phyloP scores from a whole-genome alignment of 2,888 invertebrate genomes.

The Buathra laborator region DNA sequence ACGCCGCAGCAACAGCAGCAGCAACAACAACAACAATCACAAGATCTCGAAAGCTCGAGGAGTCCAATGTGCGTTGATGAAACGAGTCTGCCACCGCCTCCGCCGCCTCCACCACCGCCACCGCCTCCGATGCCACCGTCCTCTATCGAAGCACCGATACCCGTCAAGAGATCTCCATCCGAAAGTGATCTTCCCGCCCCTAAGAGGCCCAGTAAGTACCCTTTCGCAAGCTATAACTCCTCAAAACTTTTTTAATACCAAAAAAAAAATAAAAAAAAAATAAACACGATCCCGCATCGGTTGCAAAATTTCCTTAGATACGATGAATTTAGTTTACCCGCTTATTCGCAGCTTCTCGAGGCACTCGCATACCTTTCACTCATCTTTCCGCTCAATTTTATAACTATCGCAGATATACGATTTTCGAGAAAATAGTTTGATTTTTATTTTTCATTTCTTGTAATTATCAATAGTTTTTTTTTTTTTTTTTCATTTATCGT shows the following conservation, averaged over 20 bases:
- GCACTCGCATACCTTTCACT: constrained; percentile 39
- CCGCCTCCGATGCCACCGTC: constrained; percentile 78
- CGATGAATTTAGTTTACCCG: constrained; percentile 18
- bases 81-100: constrained; percentile 79
- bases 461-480: too few relatives aligned
- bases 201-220: constrained; percentile 92
- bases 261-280: neutral
- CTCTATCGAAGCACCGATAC: constrained; percentile 84
- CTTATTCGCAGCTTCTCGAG: constrained; percentile 48
- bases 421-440: neutral
- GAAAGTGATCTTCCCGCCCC: constrained; percentile 91
- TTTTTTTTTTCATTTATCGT: too few relatives aligned
- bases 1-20: constrained; percentile 71
- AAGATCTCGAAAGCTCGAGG: constrained; percentile 80
- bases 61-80: constrained; percentile 82
- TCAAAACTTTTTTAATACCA: neutral
- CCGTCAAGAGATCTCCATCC: constrained; percentile 90
- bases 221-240: neutral
- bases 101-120: constrained; percentile 80
- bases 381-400: constrained; percentile 1
- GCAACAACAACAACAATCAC: constrained; percentile 74
- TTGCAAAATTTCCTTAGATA: neutral
- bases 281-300: neutral
- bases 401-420: neutral
- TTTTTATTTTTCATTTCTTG: neutral